Evolutionary conservation across 1,140 invertebrate species (phyloP).

Genomic region (Vanessa tameamea): DNA sequence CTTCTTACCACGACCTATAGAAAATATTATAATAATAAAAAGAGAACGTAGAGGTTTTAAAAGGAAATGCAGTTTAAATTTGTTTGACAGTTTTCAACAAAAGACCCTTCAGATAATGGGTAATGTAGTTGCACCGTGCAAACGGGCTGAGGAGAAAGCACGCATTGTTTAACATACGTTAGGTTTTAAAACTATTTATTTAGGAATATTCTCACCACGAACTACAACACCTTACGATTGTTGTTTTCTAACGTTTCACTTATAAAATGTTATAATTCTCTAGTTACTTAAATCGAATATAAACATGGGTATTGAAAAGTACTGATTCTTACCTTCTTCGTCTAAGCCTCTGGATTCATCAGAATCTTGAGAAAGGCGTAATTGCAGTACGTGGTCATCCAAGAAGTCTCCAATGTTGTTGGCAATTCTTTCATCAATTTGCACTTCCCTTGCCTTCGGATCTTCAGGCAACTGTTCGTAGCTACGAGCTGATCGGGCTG

Average conservation of each 20-base stretch:
- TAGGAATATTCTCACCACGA: slow-evolving; percentile 20
- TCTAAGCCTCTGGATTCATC: slow-evolving; percentile 66
- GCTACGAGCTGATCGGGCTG: slow-evolving; percentile 66
- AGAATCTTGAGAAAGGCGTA: slow-evolving; percentile 62
- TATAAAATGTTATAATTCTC: background rate
- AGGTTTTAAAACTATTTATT: slow-evolving; percentile 25
- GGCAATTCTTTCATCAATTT: slow-evolving; percentile 71
- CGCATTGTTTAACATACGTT: slow-evolving; percentile 32
- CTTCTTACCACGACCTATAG: slow-evolving; percentile 84
- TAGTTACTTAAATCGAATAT: too few species aligned
- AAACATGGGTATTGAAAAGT: background rate
- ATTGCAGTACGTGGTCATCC: slow-evolving; percentile 71
- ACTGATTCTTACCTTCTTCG: slow-evolving; percentile 65
- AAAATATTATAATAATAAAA: background rate
- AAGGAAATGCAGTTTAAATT: background rate
- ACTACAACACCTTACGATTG: slow-evolving; percentile 16
- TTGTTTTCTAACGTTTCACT: slow-evolving; percentile 28
- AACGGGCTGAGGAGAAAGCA: slow-evolving; percentile 29
- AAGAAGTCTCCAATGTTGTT: slow-evolving; percentile 73
- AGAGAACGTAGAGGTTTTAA: too few species aligned
- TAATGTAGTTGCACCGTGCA: slow-evolving; percentile 17
- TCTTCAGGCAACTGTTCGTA: slow-evolving; percentile 71
- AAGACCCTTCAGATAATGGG: background rate
- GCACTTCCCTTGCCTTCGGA: slow-evolving; percentile 68
- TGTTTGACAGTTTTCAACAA: background rate